phyloP scores from a whole-genome alignment of 2,797 vertebrate genomes.

The Leptodactylus fallax region DNA sequence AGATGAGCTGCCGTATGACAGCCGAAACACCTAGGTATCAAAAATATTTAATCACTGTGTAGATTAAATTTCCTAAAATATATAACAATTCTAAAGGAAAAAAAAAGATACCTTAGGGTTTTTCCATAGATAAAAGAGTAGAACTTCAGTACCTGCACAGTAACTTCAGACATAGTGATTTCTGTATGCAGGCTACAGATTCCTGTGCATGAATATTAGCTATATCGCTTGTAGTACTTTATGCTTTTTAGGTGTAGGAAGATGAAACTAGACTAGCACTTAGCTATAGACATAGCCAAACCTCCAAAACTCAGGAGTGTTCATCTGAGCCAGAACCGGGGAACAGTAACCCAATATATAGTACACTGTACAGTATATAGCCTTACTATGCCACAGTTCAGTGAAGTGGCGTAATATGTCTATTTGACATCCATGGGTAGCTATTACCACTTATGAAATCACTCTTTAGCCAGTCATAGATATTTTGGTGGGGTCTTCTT shows the following conservation, averaged over 20 bases:
- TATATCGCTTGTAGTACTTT: not conserved
- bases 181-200: not conserved
- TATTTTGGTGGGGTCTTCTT: not conserved
- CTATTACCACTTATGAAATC: no score
- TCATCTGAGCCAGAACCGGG: not conserved
- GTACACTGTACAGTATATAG: not conserved
- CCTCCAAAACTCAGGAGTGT: not conserved
- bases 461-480: no score
- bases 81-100: conserved; percentile 18
- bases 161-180: conserved; percentile 1
- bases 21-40: conserved; percentile 33
- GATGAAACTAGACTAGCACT: not conserved
- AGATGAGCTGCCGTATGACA: conserved; percentile 4
- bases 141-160: conserved; percentile 9
- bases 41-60: conserved; percentile 49
- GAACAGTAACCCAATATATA: not conserved
- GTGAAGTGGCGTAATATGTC: no score
- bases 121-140: conserved; percentile 37
- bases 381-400: not conserved
- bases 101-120: conserved; percentile 18
- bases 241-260: no score
- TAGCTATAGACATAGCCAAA: not conserved
- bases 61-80: conserved; percentile 44
- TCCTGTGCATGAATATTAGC: conserved; percentile 2
- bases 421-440: no score